phyloP scores from a whole-genome alignment of 1,140 invertebrate species.

The Diorhabda elongata region DNA sequence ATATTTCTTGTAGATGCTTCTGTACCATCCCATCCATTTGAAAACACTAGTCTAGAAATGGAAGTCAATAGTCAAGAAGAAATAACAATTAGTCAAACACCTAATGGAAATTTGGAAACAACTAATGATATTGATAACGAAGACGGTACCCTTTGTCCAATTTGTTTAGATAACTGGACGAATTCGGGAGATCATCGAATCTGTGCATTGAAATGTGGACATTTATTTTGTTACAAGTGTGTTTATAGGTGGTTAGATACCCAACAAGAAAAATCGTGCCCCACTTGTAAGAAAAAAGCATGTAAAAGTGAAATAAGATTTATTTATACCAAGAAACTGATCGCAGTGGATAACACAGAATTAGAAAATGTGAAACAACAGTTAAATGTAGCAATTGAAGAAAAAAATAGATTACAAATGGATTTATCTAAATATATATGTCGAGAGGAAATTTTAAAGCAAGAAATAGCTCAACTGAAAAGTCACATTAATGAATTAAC shows the following conservation, averaged over 20 bases:
- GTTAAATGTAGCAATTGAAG: constrained; percentile 46
- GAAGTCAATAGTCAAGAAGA: no score
- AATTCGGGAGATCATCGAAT: constrained; percentile 81
- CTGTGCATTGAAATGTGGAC: constrained; percentile 81
- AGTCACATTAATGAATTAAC: constrained; percentile 39
- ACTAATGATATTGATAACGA: constrained; percentile 37
- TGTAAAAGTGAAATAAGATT: constrained; percentile 63
- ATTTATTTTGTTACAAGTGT: constrained; percentile 82
- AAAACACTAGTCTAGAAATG: no score
- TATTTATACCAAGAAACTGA: constrained; percentile 55
- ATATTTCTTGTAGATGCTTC: no score
- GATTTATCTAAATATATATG: constrained; percentile 46
- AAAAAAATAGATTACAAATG: constrained; percentile 49
- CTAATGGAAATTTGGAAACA: neutral
- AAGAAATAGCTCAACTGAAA: constrained; percentile 42
- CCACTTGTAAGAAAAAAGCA: constrained; percentile 80
- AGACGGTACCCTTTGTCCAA: constrained; percentile 72
- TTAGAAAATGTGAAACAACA: constrained; percentile 53
- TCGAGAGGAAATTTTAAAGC: constrained; percentile 33
- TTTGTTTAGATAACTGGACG: constrained; percentile 83
- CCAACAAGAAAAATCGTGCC: constrained; percentile 58
- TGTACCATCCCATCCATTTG: no score
- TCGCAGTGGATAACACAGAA: constrained; percentile 52
- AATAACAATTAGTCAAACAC: no score
- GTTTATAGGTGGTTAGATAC: constrained; percentile 73